phyloP scores from a whole-genome alignment of 2,113 vertebrate genomes.

The Microcebus griseorufus region DNA sequence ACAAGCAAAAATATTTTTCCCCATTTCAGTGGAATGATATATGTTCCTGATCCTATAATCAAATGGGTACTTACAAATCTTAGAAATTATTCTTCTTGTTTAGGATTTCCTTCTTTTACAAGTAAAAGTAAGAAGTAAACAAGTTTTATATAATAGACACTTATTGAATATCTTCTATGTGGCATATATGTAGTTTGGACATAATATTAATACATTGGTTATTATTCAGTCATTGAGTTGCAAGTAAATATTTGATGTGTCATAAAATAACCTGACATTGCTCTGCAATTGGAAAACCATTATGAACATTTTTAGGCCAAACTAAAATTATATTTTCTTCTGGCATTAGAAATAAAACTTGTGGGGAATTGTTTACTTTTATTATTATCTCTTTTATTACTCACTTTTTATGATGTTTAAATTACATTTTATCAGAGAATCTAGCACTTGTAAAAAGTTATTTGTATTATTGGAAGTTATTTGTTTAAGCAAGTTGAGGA shows the following conservation, averaged over 20 bases:
- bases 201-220: background rate
- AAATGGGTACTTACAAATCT: background rate
- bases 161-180: background rate
- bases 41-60: background rate
- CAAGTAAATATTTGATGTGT: background rate
- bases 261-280: background rate
- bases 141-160: background rate
- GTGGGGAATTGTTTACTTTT: background rate
- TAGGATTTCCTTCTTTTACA: slow-evolving; percentile 3
- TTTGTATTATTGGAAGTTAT: slow-evolving; percentile 40
- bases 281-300: background rate
- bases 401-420: slow-evolving; percentile 40
- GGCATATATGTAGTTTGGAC: background rate
- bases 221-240: background rate
- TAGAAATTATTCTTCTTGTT: background rate
- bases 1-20: background rate
- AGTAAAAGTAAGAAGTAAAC: background rate
- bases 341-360: slow-evolving; percentile 36
- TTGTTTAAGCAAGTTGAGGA: background rate
- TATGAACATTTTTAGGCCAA: background rate
- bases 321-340: background rate
- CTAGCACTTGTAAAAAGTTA: background rate
- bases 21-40: background rate
- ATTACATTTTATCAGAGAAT: slow-evolving; percentile 5
- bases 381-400: slow-evolving; percentile 10